A percentile compares a stretch with the other conserved stretches of the same genome.
Conservation (phyloP, 2,113 vertebrate genomes). For the Melierax canorus region DNA sequence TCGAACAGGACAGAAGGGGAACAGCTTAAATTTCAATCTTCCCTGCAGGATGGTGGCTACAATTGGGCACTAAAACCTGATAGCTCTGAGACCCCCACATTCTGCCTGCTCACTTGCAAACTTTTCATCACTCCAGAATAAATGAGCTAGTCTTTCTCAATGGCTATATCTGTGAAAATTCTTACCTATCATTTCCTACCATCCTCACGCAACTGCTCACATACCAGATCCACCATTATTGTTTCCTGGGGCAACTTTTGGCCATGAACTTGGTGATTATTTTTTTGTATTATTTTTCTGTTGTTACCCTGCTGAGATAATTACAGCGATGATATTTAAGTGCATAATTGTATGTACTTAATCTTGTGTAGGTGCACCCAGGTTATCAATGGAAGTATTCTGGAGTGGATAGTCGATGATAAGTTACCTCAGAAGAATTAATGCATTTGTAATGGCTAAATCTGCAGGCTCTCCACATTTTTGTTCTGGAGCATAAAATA, state of each 20-base stretch:
- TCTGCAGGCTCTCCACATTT: not conserved
- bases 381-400: not conserved
- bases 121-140: not conserved
- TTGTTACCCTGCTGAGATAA: not conserved
- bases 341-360: not conserved
- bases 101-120: not conserved
- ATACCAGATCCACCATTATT: not conserved
- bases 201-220: not conserved
- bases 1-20: not conserved
- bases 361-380: not conserved
- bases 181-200: not conserved
- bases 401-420: not conserved
- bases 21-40: not conserved
- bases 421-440: not conserved
- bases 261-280: not conserved
- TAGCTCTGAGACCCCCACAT: not conserved
- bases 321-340: not conserved
- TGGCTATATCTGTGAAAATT: not conserved
- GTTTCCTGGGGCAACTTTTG: not conserved
- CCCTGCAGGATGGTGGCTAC: not conserved
- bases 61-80: not conserved
- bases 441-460: not conserved
- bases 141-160: not conserved
- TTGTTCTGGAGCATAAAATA: not conserved
- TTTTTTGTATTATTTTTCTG: not conserved